Evolutionary conservation across 2,797 vertebrate genomes (phyloP), one percentile per base, ranked within the genome.

Genomic region (Girardinus metallicus): DNA sequence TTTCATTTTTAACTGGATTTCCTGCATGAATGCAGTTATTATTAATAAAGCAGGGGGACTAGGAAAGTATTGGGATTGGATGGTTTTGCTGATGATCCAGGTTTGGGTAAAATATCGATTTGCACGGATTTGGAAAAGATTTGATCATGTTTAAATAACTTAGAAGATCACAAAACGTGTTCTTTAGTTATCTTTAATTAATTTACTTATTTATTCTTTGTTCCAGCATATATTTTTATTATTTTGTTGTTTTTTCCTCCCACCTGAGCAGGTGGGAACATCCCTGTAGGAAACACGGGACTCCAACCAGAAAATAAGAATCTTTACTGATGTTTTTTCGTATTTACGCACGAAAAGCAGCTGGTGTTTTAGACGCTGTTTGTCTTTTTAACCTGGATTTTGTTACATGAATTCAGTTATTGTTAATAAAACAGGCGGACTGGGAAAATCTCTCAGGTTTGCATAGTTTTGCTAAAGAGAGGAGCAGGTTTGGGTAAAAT

Each of bases 241-340:
- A 46, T 46, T 16, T 46, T 46, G 13, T 46, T 46, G 44, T 46
- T 46, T 46, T 46, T 43, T 11, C 2, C 43, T 2, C 43, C 10
- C 43, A 10, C 13, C 44, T 16, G 96, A 77, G 94, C 93, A 93
- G 98, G 98, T 99, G 93, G 95, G 83, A 71, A 0, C 46, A 3
- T 7, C 26, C 2, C 46, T 39, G 13, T 23, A 15, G 39, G 15
- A 15, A 49, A 7, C 13, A 15, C 53, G 10, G 0, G 70, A 21
- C 7, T 62, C 15, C 46, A 18, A 5, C 47, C 12, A 13, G 12
- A 44, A 46, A 46, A 46, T 46, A 60, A 16, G 10, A 73, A 29
- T 46, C 16, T 34, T 73, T 10, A 29, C n/a, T 4, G 9, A 57
- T 5, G 47, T 62, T 34, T 62, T 18, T 2, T 5, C 21, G 11